Evolutionary conservation across 2,797 vertebrate species (phyloP), one percentile per base, ranked within the genome.

Genomic region (Kryptolebias ocellatus): DNA sequence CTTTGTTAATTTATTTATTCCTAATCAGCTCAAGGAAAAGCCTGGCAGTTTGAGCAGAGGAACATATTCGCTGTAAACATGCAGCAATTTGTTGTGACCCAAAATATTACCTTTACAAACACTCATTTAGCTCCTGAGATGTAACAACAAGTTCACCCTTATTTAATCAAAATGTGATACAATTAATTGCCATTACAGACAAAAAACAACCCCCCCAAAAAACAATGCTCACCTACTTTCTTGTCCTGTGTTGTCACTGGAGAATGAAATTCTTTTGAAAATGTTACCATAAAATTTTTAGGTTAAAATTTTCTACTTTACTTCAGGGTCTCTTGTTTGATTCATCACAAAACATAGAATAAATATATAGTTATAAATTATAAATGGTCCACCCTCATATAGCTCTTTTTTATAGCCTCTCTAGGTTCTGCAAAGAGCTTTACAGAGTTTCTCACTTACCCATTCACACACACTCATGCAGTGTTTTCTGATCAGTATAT

Each of bases 1-100:
- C 87, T 84, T 90, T 93, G 90, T 92, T 87, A 16, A 12, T 47
- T 71, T n/a, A 91, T 91, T 87, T 16, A n/a, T 44, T 72, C 20
- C 5, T 87, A 88, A 91, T 81, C 65, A 49, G 67, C 75, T 91
- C 83, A 82, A 24, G 47, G 44, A 17, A 74, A 67, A 75, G 55
- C 49, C 54, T 54, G 47, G 28, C 47, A 52, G 54, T 67, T 69
- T 77, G n/a, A 63, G 65, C 12, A 24, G 56, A 9, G 60, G 29
- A 37, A 64, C 50, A 31, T 62, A 74, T 55, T 44, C 50, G 34
- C 15, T 20, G n/a, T 78, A 55, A 76, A 72, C 49, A 76, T 56
- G 62, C 74, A 78, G n/a, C 44, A 28, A 58, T 70, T 47, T 91
- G 87, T 89, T 91, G 80, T 83, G 57, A 90, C 64, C 68, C 51